These are phyloP conservation scores for Forbesichthys papilliferus DNA, from an alignment of 2,113 vertebrate genomes.

Conservation along the genomic window DNA sequence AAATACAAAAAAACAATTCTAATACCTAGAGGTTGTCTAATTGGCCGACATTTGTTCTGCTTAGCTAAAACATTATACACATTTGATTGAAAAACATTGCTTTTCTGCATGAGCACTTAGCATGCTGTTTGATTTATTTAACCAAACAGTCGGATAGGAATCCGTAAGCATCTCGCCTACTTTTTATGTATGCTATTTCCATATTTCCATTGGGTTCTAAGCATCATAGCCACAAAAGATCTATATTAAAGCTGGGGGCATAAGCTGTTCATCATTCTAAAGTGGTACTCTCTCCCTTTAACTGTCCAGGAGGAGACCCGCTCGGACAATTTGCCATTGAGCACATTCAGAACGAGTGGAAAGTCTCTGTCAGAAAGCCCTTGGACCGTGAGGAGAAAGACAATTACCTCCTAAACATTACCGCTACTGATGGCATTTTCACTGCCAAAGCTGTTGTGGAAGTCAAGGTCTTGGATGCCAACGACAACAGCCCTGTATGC, in stretches of 20 bases:
- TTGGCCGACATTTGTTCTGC: conserved; percentile 3
- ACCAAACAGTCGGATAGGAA: too few relatives aligned
- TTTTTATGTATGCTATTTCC: not conserved
- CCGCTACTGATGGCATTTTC: conserved; percentile 94
- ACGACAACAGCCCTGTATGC: conserved; percentile 94
- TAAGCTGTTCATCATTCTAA: conserved; percentile 33
- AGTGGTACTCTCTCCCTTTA: conserved; percentile 32
- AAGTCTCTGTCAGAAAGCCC: conserved; percentile 91
- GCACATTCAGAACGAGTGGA: conserved; percentile 94
- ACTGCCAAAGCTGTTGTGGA: conserved; percentile 90
- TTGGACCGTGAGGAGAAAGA: conserved; percentile 92
- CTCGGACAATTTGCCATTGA: conserved; percentile 93
- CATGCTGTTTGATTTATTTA: not conserved
- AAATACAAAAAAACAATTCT: not conserved
- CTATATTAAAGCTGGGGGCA: conserved; percentile 1
- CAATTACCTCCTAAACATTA: conserved; percentile 93
- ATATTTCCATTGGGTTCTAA: not conserved
- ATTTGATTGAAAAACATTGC: conserved; percentile 25
- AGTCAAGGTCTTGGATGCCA: conserved; percentile 97
- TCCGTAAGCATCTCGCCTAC: not conserved
- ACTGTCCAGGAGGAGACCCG: conserved; percentile 87
- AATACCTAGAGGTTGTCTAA: not conserved
- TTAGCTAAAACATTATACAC: conserved; percentile 11
- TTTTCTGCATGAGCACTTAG: conserved; percentile 19
- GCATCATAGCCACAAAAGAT: not conserved